Evolutionary conservation across 2,888 invertebrate species (phyloP).

Genomic region (Stegophylla sp.): DNA sequence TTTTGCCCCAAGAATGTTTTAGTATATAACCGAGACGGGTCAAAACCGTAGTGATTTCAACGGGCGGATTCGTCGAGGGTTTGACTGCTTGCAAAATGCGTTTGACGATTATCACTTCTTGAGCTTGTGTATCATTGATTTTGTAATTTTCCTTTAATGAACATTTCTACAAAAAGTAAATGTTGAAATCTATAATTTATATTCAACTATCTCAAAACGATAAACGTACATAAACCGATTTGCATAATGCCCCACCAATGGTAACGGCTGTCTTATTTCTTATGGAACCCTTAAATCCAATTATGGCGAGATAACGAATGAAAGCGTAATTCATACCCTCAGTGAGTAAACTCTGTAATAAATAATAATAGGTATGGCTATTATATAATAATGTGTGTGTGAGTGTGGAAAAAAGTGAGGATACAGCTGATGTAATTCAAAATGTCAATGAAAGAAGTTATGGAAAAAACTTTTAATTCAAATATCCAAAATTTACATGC

Average conservation of each 20-base stretch:
- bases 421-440: too few species aligned
- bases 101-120: slow-evolving; percentile 10
- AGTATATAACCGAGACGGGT: slow-evolving; percentile 37
- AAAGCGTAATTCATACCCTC: slow-evolving; percentile 44
- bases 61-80: not conserved
- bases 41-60: slow-evolving; percentile 9
- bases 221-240: slow-evolving; percentile 31
- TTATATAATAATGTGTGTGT: too few species aligned
- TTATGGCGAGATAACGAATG: slow-evolving; percentile 35
- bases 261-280: slow-evolving; percentile 30
- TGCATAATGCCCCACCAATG: slow-evolving; percentile 32
- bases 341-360: slow-evolving; percentile 26
- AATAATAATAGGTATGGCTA: too few species aligned
- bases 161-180: slow-evolving; percentile 22
- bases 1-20: slow-evolving; percentile 34
- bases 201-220: too few species aligned
- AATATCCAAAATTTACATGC: too few species aligned
- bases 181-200: not conserved
- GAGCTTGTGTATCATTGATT: not conserved
- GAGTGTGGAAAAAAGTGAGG: too few species aligned
- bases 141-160: slow-evolving; percentile 21
- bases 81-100: not conserved
- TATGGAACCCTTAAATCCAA: slow-evolving; percentile 26
- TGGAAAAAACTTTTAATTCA: too few species aligned
- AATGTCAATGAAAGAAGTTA: too few species aligned